Base-by-base conservation (phyloP, 2,797 vertebrate species). In the Pempheris klunzingeri region DNA sequence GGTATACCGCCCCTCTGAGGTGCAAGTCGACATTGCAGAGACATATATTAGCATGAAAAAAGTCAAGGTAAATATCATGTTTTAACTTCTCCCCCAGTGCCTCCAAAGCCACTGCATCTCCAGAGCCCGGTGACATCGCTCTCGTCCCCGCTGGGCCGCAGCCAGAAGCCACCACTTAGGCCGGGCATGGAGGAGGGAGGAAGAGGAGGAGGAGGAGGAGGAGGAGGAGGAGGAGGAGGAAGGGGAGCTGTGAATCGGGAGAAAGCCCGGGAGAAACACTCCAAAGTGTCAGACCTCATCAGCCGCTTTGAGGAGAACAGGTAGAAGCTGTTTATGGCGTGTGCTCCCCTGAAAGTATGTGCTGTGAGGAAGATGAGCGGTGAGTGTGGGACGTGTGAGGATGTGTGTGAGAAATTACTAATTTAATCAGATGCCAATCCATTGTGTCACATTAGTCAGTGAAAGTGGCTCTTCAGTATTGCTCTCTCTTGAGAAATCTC, bases 241-340 rank as follows among this genome's bases (percentile, higher is more conserved):
- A 57, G 71, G 39, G 86, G 76, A 22, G 26, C 66, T 20, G 50
- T 59, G 59, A 77, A 66, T 74, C 69, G 81, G 43, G 92, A 90
- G 15, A 86, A 73, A 67, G 1, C 52, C 77, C 88, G 61, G 64
- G 85, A 92, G 26, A 93, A 92, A 85, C 61, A 65, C 44, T 92
- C 91, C 81, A 94, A 95, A 83, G 94, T 96, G 44, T 95, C 84
- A n/a, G 79, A 94, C 86, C 94, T 96, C 85, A 96, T 96, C 93
- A 96, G 87, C 67, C 94, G 71, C 74, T 96, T 96, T 86, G 95
- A 96, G 84, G 94, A 93, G 55, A 94, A 90, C 92, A 92, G 94
- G 95, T 96, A 83, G 14, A 57, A 0, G 2, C 32, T 67, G 22
- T 68, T 57, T 30, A 34, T 7, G 49, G 13, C 59, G 12, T 65